These are phyloP conservation scores for Cynopterus brachyotis DNA, from an alignment of 2,113 vertebrate species.

Conservation along the genomic window DNA sequence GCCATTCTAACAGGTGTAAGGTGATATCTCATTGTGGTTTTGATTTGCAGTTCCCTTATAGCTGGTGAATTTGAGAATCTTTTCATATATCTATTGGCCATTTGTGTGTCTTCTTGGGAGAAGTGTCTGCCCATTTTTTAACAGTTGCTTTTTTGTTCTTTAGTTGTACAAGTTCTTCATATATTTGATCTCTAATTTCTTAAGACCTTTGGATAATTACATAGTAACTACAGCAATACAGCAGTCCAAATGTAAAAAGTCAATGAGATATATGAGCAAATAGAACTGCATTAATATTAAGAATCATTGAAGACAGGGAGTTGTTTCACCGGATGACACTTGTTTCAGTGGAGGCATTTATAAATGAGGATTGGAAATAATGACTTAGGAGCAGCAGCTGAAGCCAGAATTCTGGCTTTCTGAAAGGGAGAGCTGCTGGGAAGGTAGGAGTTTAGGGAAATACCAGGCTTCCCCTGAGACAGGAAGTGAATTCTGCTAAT, in stretches of 20 bases:
- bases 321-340: background rate
- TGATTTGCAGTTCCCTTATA: no score
- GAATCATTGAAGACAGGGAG: background rate
- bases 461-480: background rate
- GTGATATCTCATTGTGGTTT: no score
- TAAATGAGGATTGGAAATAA: background rate
- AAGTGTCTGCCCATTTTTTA: no score
- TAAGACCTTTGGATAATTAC: background rate
- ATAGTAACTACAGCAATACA: background rate
- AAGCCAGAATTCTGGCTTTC: background rate
- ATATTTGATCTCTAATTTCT: background rate
- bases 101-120: no score
- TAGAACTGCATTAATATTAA: background rate
- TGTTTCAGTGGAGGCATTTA: background rate
- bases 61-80: no score
- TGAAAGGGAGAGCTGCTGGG: background rate
- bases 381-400: background rate
- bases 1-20: no score
- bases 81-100: no score
- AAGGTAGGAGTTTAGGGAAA: background rate
- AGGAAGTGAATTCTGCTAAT: background rate
- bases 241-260: background rate
- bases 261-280: background rate
- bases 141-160: no score
- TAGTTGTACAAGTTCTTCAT: no score